Base-by-base conservation (phyloP, 2,113 vertebrate genomes). In the Corapipo altera region DNA sequence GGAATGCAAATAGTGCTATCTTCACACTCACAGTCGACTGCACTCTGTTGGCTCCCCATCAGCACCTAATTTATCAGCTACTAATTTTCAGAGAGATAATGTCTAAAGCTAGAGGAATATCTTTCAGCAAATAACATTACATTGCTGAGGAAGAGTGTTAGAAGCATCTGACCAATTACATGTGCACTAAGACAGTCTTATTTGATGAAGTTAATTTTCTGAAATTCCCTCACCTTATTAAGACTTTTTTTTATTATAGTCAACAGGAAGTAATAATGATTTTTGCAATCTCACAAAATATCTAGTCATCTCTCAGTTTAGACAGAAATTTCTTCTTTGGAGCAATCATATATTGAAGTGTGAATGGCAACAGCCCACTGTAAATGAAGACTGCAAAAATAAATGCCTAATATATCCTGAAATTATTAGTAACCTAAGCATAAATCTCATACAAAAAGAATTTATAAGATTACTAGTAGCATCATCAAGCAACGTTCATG, bases 51-150 rank as follows among this genome's bases (percentile, higher is more conserved):
- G 64, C 77, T 97, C n/a, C 44, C 77, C 88, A 97, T 95, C 96
- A 97, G 70, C 89, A 93, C 75, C 93, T 96, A 94, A 96, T 97
- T 97, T 97, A 97, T 97, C 96, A 97, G 95, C 54, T 77, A 86
- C 96, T 97, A 96, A 97, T 97, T 95, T 88, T 89, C 80, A 91
- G 67, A 80, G 84, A 95, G 89, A 90, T 95, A 93, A 95, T 91
- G 59, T 74, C 85, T 95, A 94, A 87, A 92, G 59, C 52, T 82
- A 58, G 82, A 93, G 85, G 24, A 95, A 84, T 72, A 77, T 75
- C 88, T 95, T 96, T 81, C 65, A 95, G 92, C 37, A 85, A 52
- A 76, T 92, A 97, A 92, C 73, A 85, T 66, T 82, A 79, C 88
- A 71, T 95, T 95, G 79, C 91, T 79, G 30, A 92, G 67, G 65